Evolutionary conservation across 2,797 vertebrate species (phyloP).

Genomic region (Merluccius polli): DNA sequence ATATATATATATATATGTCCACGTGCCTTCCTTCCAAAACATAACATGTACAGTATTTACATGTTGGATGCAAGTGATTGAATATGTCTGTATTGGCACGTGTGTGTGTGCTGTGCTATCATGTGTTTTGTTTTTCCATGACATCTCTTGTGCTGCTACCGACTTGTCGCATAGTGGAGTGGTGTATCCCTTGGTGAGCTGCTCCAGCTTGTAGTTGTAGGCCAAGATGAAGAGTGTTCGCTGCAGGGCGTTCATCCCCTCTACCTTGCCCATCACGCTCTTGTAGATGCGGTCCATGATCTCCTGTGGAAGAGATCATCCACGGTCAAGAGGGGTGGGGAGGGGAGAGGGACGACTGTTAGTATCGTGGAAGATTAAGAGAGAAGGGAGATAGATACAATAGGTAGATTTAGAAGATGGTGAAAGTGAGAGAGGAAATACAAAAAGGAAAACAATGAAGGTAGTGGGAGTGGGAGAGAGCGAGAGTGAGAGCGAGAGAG

Average conservation of each 20-base stretch:
- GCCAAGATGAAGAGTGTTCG: slow-evolving; percentile 86
- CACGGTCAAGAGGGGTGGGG: background rate
- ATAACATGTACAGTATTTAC: too few relatives aligned
- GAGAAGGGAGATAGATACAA: too few relatives aligned
- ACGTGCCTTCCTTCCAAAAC: background rate
- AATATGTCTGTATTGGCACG: background rate
- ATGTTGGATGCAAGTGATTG: background rate
- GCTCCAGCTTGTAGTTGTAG: slow-evolving; percentile 97
- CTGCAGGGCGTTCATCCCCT: slow-evolving; percentile 86
- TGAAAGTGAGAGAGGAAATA: background rate
- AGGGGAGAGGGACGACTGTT: background rate
- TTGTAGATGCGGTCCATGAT: slow-evolving; percentile 99
- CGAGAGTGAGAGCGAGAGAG: background rate
- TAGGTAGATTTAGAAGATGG: too few relatives aligned
- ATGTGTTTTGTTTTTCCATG: too few relatives aligned
- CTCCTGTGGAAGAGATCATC: slow-evolving; percentile 72
- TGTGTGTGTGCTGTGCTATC: background rate
- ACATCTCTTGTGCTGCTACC: slow-evolving; percentile 8
- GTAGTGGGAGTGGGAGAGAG: background rate
- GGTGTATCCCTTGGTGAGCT: slow-evolving; percentile 81
- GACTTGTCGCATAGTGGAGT: slow-evolving; percentile 90
- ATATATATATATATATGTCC: background rate
- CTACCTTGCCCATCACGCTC: slow-evolving; percentile 92
- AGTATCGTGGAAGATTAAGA: background rate
- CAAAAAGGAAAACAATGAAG: too few relatives aligned